Evolutionary conservation across 2,113 vertebrate genomes (phyloP).

Genomic region (Eolophus roseicapilla): DNA sequence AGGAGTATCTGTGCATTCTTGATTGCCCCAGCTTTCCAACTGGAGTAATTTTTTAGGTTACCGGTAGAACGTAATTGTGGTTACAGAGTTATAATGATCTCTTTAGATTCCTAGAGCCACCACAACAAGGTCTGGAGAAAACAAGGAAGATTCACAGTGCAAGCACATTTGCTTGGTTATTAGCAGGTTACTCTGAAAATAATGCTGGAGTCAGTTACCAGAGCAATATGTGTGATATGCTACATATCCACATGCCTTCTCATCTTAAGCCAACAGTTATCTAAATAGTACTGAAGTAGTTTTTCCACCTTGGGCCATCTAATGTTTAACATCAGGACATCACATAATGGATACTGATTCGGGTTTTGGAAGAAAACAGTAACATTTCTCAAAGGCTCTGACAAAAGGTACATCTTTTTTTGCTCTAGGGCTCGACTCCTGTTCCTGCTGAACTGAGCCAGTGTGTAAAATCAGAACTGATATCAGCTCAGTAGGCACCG

Average conservation of each 20-base stretch:
- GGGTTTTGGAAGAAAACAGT: background rate
- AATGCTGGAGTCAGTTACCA: background rate
- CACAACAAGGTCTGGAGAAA: background rate
- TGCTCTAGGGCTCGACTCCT: constrained; percentile 93
- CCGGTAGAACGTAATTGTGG: background rate
- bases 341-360: background rate
- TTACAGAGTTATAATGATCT: background rate
- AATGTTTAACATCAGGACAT: background rate
- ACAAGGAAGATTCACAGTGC: background rate
- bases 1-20: background rate
- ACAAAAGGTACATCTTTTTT: constrained; percentile 57
- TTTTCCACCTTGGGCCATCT: background rate
- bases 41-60: background rate
- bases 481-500: constrained; percentile 99
- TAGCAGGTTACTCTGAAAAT: background rate
- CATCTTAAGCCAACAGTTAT: background rate
- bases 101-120: background rate
- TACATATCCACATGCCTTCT: background rate
- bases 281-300: background rate
- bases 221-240: background rate
- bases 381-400: constrained; percentile 27
- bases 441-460: constrained; percentile 99
- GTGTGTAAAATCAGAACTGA: constrained; percentile 95
- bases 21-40: background rate
- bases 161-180: background rate